These are phyloP conservation scores for Bedellia somnulentella DNA, from an alignment of 2,888 invertebrate genomes.

Conservation along the genomic window DNA sequence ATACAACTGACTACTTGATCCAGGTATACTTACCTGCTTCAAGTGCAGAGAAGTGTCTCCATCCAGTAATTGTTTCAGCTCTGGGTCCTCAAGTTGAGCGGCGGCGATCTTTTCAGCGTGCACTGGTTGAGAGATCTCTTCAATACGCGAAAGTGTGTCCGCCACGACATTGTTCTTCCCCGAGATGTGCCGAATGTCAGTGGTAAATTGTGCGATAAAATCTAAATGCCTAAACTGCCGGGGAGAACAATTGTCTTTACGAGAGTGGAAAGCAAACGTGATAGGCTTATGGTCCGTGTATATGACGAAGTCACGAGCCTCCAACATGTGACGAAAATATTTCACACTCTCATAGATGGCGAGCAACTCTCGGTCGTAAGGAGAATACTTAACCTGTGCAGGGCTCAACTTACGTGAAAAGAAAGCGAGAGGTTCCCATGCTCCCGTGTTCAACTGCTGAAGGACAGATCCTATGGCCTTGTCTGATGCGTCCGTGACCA, in stretches of 20 bases:
- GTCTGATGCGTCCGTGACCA: conserved; percentile 21
- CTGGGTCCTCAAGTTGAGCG: not conserved
- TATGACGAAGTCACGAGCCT: not conserved
- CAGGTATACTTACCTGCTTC: not conserved
- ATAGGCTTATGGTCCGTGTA: not conserved
- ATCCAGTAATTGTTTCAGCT: not conserved
- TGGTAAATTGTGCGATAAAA: conserved; percentile 8
- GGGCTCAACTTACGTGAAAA: conserved; percentile 17
- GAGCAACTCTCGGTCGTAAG: conserved; percentile 22
- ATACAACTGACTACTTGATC: not conserved
- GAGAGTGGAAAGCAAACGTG: conserved; percentile 6
- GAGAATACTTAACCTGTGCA: conserved; percentile 16
- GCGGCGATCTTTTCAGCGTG: not conserved
- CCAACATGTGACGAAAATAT: conserved; percentile 1
- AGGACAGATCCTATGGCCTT: conserved; percentile 19
- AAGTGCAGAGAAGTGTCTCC: not conserved
- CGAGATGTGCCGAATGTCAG: conserved; percentile 8
- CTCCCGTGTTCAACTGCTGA: conserved; percentile 15
- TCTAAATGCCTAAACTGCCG: conserved; percentile 15
- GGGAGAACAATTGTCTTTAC: conserved; percentile 20
- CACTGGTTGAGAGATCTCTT: not conserved
- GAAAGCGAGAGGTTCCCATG: conserved; percentile 19
- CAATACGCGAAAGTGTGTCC: conserved; percentile 7
- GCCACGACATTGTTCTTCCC: conserved; percentile 9
- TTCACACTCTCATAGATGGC: conserved; percentile 15